Evolutionary conservation across 2,888 invertebrate genomes (phyloP).

Genomic region (Nymphalis polychloros): DNA sequence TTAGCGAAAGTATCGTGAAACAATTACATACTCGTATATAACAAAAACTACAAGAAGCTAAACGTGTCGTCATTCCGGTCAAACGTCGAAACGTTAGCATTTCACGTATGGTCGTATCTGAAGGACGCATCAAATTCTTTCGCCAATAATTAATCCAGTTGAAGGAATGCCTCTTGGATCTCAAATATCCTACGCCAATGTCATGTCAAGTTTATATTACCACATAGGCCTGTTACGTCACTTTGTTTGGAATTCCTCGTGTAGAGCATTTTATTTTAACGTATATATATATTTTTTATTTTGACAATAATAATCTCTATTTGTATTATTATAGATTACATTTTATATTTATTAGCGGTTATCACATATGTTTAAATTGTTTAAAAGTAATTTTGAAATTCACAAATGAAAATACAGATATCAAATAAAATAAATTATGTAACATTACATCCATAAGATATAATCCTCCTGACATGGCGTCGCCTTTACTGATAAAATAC

Average conservation of each 20-base stretch:
- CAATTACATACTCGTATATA: not conserved
- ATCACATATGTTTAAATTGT: no score
- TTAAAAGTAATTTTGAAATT: no score
- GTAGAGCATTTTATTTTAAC: no score
- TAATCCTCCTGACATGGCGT: conserved; percentile 4
- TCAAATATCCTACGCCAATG: conserved; percentile 16
- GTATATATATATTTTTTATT: no score
- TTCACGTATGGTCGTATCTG: conserved; percentile 28
- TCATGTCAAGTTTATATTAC: conserved; percentile 6
- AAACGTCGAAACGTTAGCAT: conserved; percentile 13
- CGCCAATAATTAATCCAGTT: conserved; percentile 20
- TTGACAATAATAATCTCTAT: no score
- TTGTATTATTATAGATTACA: no score
- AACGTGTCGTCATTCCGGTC: conserved; percentile 19
- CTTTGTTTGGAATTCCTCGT: no score
- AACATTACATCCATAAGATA: not conserved
- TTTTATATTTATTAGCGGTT: no score
- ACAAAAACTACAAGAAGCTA: conserved; percentile 13
- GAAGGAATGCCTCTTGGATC: conserved; percentile 24
- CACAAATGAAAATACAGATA: no score
- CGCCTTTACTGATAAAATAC: conserved; percentile 39
- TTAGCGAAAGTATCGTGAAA: not conserved
- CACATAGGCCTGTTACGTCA: not conserved
- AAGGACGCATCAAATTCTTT: conserved; percentile 29
- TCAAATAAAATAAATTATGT: no score